Percentiles rank a stretch among this genome's conserved stretches.
phyloP scores from a whole-genome alignment of 2,888 invertebrate species.

The Chouioia cunea region DNA sequence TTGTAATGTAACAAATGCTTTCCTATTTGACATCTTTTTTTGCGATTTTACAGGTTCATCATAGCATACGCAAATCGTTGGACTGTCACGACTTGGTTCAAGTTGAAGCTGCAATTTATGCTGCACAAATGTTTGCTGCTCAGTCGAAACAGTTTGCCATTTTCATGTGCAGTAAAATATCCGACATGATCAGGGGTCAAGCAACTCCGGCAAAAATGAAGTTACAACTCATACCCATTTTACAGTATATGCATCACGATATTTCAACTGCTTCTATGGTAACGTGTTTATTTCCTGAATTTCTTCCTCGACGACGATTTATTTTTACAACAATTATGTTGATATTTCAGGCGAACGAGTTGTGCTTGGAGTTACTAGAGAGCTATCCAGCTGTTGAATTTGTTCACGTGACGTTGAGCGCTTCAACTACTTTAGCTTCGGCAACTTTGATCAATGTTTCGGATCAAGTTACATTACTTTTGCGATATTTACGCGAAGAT shows the following conservation, averaged over 20 bases:
- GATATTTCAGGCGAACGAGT: slow-evolving; percentile 74
- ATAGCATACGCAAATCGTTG: slow-evolving; percentile 89
- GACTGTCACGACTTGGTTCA: slow-evolving; percentile 97
- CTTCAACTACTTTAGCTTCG: slow-evolving; percentile 88
- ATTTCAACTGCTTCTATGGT: slow-evolving; percentile 76
- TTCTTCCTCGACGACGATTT: no score
- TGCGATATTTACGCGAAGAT: slow-evolving; percentile 78
- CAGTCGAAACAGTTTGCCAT: slow-evolving; percentile 96
- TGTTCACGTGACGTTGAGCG: slow-evolving; percentile 85
- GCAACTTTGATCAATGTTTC: slow-evolving; percentile 92
- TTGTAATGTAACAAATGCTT: slow-evolving; percentile 6
- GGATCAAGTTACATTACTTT: slow-evolving; percentile 81
- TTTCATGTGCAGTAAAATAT: slow-evolving; percentile 94
- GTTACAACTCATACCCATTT: slow-evolving; percentile 88
- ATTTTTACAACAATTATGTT: no score
- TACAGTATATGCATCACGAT: slow-evolving; percentile 94
- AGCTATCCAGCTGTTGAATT: slow-evolving; percentile 86
- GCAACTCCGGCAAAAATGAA: slow-evolving; percentile 94
- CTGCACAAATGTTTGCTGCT: slow-evolving; percentile 93
- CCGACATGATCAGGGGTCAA: slow-evolving; percentile 94
- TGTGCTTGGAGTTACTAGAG: slow-evolving; percentile 80
- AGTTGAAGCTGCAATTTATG: slow-evolving; percentile 95
- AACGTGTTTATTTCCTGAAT: no score
- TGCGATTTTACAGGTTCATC: slow-evolving; percentile 80
- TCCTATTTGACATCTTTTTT: no score